These are phyloP conservation scores for Gila robusta DNA, from an alignment of 2,797 vertebrate genomes.

Conservation along the genomic window DNA sequence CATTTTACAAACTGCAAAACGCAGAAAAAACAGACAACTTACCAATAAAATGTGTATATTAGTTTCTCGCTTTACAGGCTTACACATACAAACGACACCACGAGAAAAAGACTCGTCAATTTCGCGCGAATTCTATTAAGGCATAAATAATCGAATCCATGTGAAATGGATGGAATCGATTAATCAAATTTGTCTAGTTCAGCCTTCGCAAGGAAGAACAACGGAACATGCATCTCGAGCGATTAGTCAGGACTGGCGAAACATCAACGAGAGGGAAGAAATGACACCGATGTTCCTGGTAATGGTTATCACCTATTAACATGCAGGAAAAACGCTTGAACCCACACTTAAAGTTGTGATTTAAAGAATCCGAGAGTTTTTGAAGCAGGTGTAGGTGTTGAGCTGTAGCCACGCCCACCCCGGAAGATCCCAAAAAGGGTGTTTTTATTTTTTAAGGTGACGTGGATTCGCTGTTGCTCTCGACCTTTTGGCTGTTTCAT, in stretches of 20 bases:
- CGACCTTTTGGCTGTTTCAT: conserved; percentile 1
- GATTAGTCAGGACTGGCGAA: conserved; percentile 27
- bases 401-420: conserved; percentile 71
- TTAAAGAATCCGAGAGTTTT: background rate
- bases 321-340: background rate
- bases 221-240: background rate
- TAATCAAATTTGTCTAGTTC: conserved; percentile 26
- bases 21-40: background rate
- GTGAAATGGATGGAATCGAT: conserved; percentile 6
- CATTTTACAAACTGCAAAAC: background rate
- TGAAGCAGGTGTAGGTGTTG: conserved; percentile 1
- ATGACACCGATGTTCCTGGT: background rate
- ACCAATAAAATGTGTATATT: background rate
- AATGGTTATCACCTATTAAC: background rate
- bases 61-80: background rate
- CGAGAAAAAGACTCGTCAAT: conserved; percentile 24
- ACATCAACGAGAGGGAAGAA: background rate
- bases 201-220: background rate
- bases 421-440: conserved; percentile 74
- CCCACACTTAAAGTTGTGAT: background rate
- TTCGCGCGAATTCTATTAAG: conserved; percentile 79
- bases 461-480: conserved; percentile 73
- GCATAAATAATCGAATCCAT: conserved; percentile 61
- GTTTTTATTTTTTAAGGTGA: conserved; percentile 80
- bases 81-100: conserved; percentile 11